Evolutionary conservation across 2,888 invertebrate species (phyloP).

Genomic region (Conistra vaccinii): DNA sequence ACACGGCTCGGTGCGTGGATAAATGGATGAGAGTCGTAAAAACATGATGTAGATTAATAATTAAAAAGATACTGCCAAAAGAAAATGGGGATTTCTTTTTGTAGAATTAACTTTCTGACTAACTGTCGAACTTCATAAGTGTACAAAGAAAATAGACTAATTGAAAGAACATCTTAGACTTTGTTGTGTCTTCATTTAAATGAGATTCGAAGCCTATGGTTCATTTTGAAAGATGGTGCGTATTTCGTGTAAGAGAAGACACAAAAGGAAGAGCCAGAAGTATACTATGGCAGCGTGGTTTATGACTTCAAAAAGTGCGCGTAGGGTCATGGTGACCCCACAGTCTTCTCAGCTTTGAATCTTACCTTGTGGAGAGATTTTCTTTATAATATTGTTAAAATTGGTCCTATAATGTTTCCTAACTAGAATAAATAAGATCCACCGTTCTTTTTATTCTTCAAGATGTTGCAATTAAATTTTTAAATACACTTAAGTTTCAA

Average conservation of each 20-base stretch:
- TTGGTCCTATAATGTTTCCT: not conserved
- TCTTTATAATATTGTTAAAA: not conserved
- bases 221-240: not conserved
- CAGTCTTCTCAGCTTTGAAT: not conserved
- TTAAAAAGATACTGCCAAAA: not conserved
- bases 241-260: not conserved
- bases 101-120: not conserved
- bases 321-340: not conserved
- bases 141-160: not conserved
- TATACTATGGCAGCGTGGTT: not conserved
- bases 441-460: not conserved
- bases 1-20: slow-evolving; percentile 29
- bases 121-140: not conserved
- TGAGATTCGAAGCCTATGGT: not conserved
- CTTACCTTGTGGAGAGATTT: not conserved
- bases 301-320: not conserved
- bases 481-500: not conserved
- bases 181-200: not conserved
- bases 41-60: slow-evolving; percentile 8
- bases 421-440: not conserved
- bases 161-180: not conserved
- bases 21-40: slow-evolving; percentile 35
- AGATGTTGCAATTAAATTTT: not conserved
- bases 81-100: slow-evolving; percentile 27
- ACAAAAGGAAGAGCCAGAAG: not conserved